Evolutionary conservation across 2,113 vertebrate species (phyloP).

Genomic region (Hydrochoerus hydrochaeris): DNA sequence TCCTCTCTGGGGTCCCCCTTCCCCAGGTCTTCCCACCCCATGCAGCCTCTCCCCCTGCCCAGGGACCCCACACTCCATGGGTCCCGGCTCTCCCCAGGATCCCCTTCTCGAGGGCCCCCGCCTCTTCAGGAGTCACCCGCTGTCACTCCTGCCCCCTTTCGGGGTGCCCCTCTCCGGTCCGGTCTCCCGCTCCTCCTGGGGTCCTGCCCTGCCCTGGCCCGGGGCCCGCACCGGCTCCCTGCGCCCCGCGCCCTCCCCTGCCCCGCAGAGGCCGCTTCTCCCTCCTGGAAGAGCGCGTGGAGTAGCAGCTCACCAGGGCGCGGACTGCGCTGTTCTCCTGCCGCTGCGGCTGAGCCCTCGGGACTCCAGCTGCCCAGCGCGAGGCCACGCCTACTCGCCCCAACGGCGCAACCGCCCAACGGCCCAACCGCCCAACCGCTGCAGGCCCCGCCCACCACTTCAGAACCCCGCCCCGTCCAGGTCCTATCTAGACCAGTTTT

Average conservation of each 20-base stretch:
- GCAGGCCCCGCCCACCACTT: background rate
- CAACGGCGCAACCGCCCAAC: background rate
- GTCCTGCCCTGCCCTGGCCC: background rate
- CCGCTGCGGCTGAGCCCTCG: rapidly evolving
- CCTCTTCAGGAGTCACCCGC: background rate
- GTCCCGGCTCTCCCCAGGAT: background rate
- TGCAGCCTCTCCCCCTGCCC: background rate
- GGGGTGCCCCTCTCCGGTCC: background rate
- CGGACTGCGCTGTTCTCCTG: rapidly evolving
- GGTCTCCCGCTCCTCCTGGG: background rate
- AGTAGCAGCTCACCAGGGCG: background rate
- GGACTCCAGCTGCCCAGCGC: background rate
- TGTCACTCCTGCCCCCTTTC: background rate
- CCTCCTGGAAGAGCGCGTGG: rapidly evolving
- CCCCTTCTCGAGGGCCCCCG: background rate
- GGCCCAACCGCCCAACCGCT: background rate
- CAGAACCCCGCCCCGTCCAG: background rate
- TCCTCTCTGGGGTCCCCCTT: background rate
- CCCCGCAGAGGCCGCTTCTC: background rate
- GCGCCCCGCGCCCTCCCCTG: background rate
- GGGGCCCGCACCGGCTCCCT: background rate
- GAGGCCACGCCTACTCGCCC: background rate
- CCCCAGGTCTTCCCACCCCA: background rate
- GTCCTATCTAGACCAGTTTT: background rate
- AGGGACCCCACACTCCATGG: too few species aligned